Base-by-base conservation (phyloP, 2,113 vertebrate genomes). In the Nematolebias whitei region DNA sequence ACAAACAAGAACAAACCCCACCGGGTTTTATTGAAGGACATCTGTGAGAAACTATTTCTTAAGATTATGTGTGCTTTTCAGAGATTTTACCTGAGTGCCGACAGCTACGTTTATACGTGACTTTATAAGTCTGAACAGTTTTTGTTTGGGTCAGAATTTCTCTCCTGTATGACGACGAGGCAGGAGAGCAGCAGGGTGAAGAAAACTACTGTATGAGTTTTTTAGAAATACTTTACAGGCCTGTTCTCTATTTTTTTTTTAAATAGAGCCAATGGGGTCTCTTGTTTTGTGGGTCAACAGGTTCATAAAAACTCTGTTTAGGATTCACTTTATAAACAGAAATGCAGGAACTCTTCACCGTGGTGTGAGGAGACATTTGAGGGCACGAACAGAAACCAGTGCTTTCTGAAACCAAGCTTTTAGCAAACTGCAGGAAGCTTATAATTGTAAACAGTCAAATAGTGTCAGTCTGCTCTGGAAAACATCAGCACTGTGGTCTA, bases 231-330 rank as follows among this genome's bases (percentile, higher is more conserved):
- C n/a, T 35, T 40, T 63, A 20, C 22, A 67, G 12, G n/a, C 9
- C 1, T 48, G 20, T 45, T 63, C 50, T 22, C 14, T 54, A 2
- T 6, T n/a, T n/a, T n/a, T n/a, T n/a, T n/a, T n/a, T n/a, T n/a
- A n/a, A n/a, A n/a, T n/a, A 51, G 10, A 71, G 16, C 79, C 76
- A 82, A 75, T 78, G 15, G n/a, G 32, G 2, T 22, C 24, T 45
- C 45, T 38, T 40, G 43, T 73, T 38, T 11, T 4, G n/a, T 15
- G 69, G 68, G 78, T 86, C 55, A 73, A 11, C 26, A 23, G 67
- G 86, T 80, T 19, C 55, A 58, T 5, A 57, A 65, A 32, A 39
- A 12, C 6, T 12, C 51, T 67, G 69, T 63, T 83, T 47, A 29
- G 56, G 35, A 12, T 12, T 29, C 49, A 39, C n/a, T n/a, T n/a